Evolutionary conservation across 2,888 invertebrate genomes (phyloP).

Genomic region (Oscheius myriophilus): DNA sequence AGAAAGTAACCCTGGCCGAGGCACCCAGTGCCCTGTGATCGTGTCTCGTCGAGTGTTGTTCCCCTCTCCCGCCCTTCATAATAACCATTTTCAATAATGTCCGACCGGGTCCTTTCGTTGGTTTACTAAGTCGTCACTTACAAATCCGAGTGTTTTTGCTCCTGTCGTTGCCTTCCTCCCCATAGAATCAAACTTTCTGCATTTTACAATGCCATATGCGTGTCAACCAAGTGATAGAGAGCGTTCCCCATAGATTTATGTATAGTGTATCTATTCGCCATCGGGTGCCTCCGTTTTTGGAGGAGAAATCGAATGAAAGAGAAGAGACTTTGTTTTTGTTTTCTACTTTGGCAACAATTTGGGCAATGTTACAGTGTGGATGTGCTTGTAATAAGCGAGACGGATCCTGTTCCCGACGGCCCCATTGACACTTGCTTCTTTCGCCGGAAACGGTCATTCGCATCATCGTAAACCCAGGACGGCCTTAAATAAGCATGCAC

Average conservation of each 20-base stretch:
- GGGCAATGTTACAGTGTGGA: too few relatives aligned
- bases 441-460: constrained; percentile 4
- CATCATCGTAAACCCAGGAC: constrained; percentile 7
- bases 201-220: too few relatives aligned
- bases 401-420: constrained; percentile 4
- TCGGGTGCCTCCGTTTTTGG: too few relatives aligned
- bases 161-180: neutral
- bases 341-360: too few relatives aligned
- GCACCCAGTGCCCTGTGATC: constrained; percentile 1
- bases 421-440: neutral
- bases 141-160: constrained; percentile 12
- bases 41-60: constrained; percentile 8
- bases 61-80: constrained; percentile 3
- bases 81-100: constrained; percentile 5
- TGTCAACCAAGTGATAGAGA: too few relatives aligned
- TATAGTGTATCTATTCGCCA: too few relatives aligned
- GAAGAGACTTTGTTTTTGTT: too few relatives aligned
- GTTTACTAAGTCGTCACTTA: neutral
- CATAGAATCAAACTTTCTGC: too few relatives aligned
- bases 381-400: constrained; percentile 2
- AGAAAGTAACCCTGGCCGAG: constrained; percentile 26
- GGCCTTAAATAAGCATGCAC: too few relatives aligned
- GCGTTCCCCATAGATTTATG: too few relatives aligned
- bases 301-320: too few relatives aligned
- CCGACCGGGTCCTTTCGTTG: neutral